Percentiles rank a stretch among this genome's conserved stretches.
Conservation (phyloP, 2,797 vertebrate genomes). For the Tolypeutes matacus region DNA sequence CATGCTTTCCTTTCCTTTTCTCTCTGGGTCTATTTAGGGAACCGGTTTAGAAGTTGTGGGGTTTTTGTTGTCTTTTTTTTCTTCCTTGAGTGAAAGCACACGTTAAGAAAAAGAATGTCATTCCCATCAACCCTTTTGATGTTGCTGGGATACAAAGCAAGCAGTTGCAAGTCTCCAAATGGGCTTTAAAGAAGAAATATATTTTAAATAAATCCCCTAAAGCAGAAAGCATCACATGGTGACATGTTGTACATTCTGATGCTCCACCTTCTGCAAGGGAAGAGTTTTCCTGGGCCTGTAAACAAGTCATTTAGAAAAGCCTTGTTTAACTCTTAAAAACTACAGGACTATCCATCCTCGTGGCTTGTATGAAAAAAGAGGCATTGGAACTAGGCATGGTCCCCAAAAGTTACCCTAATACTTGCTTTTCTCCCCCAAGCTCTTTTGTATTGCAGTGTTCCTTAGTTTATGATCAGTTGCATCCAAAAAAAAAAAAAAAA, state of each 20-base stretch:
- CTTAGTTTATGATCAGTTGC: neutral
- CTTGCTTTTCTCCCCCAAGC: neutral
- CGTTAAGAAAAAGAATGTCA: constrained; percentile 29
- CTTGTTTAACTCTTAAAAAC: neutral
- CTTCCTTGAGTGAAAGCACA: constrained; percentile 68
- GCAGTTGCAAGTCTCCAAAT: constrained; percentile 70
- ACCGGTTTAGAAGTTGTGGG: constrained; percentile 72
- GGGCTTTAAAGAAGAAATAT: constrained; percentile 73
- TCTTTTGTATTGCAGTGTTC: neutral
- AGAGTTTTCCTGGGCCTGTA: neutral
- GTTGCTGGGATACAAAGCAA: constrained; percentile 79
- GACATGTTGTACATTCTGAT: constrained; percentile 42
- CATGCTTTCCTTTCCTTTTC: constrained; percentile 65
- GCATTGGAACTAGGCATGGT: too few relatives aligned
- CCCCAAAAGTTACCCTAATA: neutral
- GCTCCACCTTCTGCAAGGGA: neutral
- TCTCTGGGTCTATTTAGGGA: constrained; percentile 84
- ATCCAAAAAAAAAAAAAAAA: too few relatives aligned
- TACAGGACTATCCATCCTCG: neutral
- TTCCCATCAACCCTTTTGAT: constrained; percentile 68
- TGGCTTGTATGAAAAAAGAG: neutral
- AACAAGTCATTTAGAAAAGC: neutral
- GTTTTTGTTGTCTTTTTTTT: constrained; percentile 53
- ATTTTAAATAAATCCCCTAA: constrained; percentile 75
- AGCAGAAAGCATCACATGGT: constrained; percentile 61